phyloP scores from a whole-genome alignment of 2,113 vertebrate species.

The Varanus komodoensis region DNA sequence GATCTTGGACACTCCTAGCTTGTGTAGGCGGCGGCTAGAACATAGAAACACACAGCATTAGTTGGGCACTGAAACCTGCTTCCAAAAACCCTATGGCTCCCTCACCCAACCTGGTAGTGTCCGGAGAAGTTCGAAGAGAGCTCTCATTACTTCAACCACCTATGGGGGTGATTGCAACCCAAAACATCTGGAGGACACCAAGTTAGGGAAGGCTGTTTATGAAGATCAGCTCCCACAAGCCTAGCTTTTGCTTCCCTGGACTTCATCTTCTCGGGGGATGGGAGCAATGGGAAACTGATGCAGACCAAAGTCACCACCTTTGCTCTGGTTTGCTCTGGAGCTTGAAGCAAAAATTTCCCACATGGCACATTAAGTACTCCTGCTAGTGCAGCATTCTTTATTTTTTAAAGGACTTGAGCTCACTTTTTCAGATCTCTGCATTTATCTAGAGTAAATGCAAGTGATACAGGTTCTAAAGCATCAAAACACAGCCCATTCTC shows the following conservation, averaged over 20 bases:
- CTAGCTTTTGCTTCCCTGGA: background rate
- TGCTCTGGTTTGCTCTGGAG: background rate
- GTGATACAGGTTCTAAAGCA: background rate
- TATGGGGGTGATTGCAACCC: too few relatives aligned
- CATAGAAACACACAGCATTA: slow-evolving; percentile 9
- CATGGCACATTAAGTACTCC: background rate
- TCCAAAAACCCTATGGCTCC: slow-evolving; percentile 12
- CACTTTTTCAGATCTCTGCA: background rate
- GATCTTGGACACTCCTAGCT: slow-evolving; percentile 93
- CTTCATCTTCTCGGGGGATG: background rate
- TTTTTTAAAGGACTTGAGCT: slow-evolving; percentile 8
- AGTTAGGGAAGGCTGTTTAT: background rate
- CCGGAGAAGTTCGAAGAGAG: too few relatives aligned
- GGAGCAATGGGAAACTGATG: background rate
- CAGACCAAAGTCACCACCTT: background rate
- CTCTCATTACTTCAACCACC: too few relatives aligned
- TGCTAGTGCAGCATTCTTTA: background rate
- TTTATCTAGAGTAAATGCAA: background rate
- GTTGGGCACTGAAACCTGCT: slow-evolving; percentile 4
- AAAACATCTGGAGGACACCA: too few relatives aligned
- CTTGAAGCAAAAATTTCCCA: slow-evolving; percentile 21
- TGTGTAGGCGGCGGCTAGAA: slow-evolving; percentile 88
- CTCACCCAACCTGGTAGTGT: background rate
- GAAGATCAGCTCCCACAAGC: background rate
- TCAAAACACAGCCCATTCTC: background rate